Evolutionary conservation across 2,113 vertebrate species (phyloP).

Genomic region (Stigmatopora nigra): DNA sequence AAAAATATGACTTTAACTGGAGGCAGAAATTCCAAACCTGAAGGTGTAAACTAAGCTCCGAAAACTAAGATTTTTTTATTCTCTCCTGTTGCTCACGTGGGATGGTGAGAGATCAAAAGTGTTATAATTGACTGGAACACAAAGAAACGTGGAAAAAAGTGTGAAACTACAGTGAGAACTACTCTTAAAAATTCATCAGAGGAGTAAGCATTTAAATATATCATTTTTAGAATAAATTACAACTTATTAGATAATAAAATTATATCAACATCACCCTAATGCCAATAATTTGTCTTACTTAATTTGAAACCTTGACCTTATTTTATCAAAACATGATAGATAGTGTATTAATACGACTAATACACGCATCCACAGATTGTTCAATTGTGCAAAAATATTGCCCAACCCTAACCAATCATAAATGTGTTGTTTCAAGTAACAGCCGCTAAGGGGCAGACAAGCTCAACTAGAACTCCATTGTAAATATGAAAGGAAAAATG

Average conservation of each 20-base stretch:
- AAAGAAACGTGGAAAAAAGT: not conserved
- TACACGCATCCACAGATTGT: not conserved
- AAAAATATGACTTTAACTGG: not conserved
- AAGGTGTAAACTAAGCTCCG: no score
- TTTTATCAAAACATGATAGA: no score
- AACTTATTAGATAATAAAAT: not conserved
- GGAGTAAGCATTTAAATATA: not conserved
- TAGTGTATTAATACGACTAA: no score
- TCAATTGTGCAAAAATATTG: not conserved
- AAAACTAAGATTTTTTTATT: not conserved
- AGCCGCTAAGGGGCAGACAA: slow-evolving; percentile 46
- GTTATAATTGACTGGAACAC: not conserved
- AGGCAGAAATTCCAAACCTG: not conserved
- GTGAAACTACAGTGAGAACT: not conserved
- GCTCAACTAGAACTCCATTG: slow-evolving; percentile 10
- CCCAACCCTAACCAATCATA: not conserved
- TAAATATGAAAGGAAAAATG: slow-evolving; percentile 2
- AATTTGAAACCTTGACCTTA: no score
- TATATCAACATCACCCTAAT: not conserved
- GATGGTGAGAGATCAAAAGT: not conserved
- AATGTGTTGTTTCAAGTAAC: not conserved
- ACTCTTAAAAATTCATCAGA: not conserved
- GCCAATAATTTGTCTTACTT: no score
- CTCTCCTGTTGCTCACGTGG: not conserved
- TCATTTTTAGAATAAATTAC: not conserved